phyloP scores from a whole-genome alignment of 2,797 vertebrate species.

The Anas acuta region DNA sequence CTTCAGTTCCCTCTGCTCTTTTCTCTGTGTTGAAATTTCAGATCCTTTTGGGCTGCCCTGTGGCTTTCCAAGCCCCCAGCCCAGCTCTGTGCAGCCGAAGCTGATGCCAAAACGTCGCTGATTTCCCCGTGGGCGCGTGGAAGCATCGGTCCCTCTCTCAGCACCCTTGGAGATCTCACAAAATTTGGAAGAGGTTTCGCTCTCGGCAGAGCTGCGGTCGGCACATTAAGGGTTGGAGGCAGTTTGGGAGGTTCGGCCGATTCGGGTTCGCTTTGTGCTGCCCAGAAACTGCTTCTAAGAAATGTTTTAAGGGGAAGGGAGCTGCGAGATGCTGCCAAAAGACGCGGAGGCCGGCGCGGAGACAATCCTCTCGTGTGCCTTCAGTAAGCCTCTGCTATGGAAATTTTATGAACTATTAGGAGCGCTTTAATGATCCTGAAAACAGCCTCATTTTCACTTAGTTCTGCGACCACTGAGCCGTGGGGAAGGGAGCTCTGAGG shows the following conservation, averaged over 20 bases:
- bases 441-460: constrained; percentile 5
- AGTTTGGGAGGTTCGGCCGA: not conserved
- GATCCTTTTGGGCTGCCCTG: not conserved
- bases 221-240: not conserved
- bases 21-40: not conserved
- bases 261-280: not conserved
- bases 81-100: rapidly evolving
- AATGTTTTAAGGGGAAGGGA: not conserved
- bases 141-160: not conserved
- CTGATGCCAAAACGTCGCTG: too few relatives aligned
- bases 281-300: not conserved
- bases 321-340: not conserved
- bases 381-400: not conserved
- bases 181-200: not conserved
- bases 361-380: not conserved
- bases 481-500: not conserved
- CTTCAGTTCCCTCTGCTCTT: not conserved
- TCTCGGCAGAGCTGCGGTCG: not conserved
- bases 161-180: not conserved
- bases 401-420: not conserved
- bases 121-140: not conserved
- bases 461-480: not conserved
- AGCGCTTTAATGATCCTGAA: constrained; percentile 16
- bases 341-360: not conserved
- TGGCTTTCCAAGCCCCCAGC: not conserved